Evolutionary conservation across 1,140 invertebrate genomes (phyloP).

Genomic region (Neodiprion virginianus): DNA sequence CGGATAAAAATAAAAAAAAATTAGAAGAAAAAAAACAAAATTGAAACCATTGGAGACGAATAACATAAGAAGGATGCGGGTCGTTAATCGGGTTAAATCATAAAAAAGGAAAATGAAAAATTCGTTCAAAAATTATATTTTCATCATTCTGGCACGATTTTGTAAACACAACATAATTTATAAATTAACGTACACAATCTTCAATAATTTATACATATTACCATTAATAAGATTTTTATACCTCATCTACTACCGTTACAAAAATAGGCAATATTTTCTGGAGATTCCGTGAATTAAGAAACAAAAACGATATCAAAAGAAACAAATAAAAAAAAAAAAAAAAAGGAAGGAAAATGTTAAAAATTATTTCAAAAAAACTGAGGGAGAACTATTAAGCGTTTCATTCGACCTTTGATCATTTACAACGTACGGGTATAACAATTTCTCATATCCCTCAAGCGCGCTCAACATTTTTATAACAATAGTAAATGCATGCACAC

Average conservation of each 20-base stretch:
- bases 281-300: conserved; percentile 25
- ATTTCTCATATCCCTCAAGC: neutral
- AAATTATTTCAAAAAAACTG: conserved; percentile 19
- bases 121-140: conserved; percentile 63
- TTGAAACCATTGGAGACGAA: neutral
- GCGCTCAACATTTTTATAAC: conserved; percentile 13
- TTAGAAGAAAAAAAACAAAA: conserved; percentile 20
- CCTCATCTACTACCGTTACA: neutral
- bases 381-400: neutral
- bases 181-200: conserved; percentile 62
- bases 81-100: conserved; percentile 21
- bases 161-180: conserved; percentile 62
- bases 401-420: neutral
- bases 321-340: conserved; percentile 16
- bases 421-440: neutral
- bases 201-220: conserved; percentile 57
- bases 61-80: neutral
- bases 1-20: conserved; percentile 13
- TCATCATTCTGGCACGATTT: conserved; percentile 60
- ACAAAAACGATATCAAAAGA: conserved; percentile 15
- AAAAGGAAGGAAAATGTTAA: conserved; percentile 30
- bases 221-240: conserved; percentile 7
- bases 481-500: conserved; percentile 18
- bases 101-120: conserved; percentile 29
- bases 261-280: conserved; percentile 2